These are phyloP conservation scores for Polietes domitor DNA, from an alignment of 2,888 invertebrate species.

Conservation along the genomic window DNA sequence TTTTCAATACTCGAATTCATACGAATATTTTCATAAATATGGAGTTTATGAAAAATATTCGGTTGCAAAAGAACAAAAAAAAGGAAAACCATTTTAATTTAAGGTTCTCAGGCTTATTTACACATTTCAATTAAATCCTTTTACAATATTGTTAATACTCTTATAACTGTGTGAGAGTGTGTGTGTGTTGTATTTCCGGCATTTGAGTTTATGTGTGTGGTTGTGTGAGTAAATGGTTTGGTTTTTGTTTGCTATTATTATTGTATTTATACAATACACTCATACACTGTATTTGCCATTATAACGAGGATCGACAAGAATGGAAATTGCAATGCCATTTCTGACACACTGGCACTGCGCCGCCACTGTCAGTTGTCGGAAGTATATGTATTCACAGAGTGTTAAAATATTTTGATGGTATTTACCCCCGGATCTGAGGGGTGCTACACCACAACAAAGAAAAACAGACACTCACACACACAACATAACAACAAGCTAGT, in stretches of 20 bases:
- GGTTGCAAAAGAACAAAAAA: not conserved
- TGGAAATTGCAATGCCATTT: slow-evolving; percentile 5
- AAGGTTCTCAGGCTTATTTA: slow-evolving; percentile 74
- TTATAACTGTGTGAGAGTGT: not conserved
- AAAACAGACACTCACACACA: not conserved
- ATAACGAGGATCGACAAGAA: slow-evolving; percentile 16
- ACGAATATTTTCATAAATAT: not conserved
- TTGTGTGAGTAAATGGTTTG: not conserved
- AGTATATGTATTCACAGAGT: not conserved
- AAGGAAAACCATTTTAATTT: slow-evolving; percentile 23
- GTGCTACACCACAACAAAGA: not conserved
- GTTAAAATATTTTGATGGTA: slow-evolving; percentile 22
- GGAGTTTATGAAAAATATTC: not conserved
- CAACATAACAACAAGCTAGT: slow-evolving; percentile 3
- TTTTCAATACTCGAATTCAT: not conserved
- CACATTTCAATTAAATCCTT: slow-evolving; percentile 79
- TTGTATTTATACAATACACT: slow-evolving; percentile 23
- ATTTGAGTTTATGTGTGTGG: not conserved
- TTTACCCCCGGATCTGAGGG: not conserved
- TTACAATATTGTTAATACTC: slow-evolving; percentile 66
- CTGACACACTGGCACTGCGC: not conserved
- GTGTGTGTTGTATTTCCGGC: not conserved
- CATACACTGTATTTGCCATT: slow-evolving; percentile 17
- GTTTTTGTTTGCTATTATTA: slow-evolving; percentile 5
- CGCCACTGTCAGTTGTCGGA: not conserved